Evolutionary conservation across 1,140 invertebrate genomes (phyloP), one percentile per base, ranked within the genome.

Genomic region (Zophobas atratus): DNA sequence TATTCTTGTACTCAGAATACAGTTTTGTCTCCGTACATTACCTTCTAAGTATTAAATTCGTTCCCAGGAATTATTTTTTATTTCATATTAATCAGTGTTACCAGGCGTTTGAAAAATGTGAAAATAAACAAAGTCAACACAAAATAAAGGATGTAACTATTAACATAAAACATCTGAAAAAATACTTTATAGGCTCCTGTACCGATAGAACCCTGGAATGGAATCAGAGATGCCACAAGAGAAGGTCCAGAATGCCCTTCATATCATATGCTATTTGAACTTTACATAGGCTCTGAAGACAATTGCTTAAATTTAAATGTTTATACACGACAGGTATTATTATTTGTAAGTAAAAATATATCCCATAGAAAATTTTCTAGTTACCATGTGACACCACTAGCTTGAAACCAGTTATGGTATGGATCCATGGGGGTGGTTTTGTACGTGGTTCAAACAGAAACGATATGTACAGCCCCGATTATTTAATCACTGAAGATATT

Each of bases 291-390:
- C 1, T 74, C 74, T 2, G 94, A 95, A 84, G 93, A 95, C 84
- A 94, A 95, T 85, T 95, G 94, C 82, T 88, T 95, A 0, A 93
- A 91, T 83, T 83, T 95, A 0, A 95, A 95, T 81, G 89, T 95
- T 0, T 94, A 90, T 84, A 90, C 91, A 1, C 91, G 89, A 46
- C 67, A 71, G 46, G 73, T 75, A 39, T 35, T 43, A 60, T 1
- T 51, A 20, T 70, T 39, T 55, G 41, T 20, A 20, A 20, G 20
- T 20, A 20, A 20, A 20, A 20, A 20, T 20, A 76, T 33, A 1
- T 33, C 6, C 49, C 32, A 2, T 1, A 72, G 1, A n/a, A 1
- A 46, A 41, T 72, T 72, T 49, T 72, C 0, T 34, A 74, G 34
- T 75, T 36, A 38, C 55, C 1, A 34, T 36, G 4, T 0, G 41